Base-by-base conservation (phyloP, 2,797 vertebrate genomes). In the Rhinogobio ventralis region DNA sequence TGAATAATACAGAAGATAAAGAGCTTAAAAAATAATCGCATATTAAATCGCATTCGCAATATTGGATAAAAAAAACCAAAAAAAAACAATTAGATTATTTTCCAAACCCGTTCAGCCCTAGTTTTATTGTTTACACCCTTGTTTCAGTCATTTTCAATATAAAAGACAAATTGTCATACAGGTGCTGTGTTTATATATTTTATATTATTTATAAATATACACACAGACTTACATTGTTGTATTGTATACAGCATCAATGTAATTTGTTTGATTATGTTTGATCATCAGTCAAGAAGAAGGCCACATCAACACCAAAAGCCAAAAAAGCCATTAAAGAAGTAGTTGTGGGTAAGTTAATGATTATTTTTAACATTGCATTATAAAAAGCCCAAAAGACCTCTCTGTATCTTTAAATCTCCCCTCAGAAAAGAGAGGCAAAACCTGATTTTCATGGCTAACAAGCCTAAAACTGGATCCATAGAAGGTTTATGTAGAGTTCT, bases 401-500 rank as follows among this genome's bases (percentile, higher is more conserved):
- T 46, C 39, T 81, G 17, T 14, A 5, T 71, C 25, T 60, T 25
- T 64, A 0, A 83, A 39, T 36, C 19, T 7, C 19, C 7, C 25
- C 9, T 10, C 15, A 20, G 1, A 60, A 53, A 53, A 64, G 25
- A n/a, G 7, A 68, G 20, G 69, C 75, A 62, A 53, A 17, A 42
- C n/a, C 17, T 55, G 1, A 62, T 86, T 42, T 89, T 1, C 85
- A 81, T 79, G 85, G 13, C 62, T 80, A 87, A 90, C 94, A 92
- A 93, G 30, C 45, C 74, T 86, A 86, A 85, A 86, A 14, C 85
- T 81, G 87, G 90, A 91, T 85, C 82, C 87, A 69, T 85, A 85
- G 49, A 90, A 94, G 93, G 91, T 93, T n/a, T 93, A 90, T 87
- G 83, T 73, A 25, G 36, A 14, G 25, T 2, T 73, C 82, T 81